Evolutionary conservation across 64 coral and sea anemone species (phyloP).

Genomic region (Trachythela sp.): DNA sequence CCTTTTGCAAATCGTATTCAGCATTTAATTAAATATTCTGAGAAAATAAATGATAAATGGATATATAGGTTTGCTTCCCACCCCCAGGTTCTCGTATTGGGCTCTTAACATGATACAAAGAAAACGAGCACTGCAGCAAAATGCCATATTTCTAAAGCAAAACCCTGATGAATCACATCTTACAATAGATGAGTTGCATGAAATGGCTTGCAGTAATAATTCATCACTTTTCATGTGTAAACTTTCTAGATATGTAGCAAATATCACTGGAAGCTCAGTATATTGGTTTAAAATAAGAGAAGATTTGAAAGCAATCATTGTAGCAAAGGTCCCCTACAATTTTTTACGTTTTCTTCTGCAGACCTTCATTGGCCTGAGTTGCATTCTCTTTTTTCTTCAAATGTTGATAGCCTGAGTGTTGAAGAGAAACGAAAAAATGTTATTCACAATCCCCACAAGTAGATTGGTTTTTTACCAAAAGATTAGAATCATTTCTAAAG

Average conservation of each 20-base stretch:
- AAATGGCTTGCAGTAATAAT: slow-evolving; percentile 11
- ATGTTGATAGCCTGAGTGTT: neutral
- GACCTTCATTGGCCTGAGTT: neutral
- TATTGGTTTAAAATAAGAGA: neutral
- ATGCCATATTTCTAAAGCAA: slow-evolving; percentile 3
- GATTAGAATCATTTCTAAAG: slow-evolving; percentile 12
- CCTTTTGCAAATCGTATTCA: neutral
- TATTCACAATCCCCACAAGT: neutral
- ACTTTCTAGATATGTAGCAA: neutral
- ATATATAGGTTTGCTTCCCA: neutral
- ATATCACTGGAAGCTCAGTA: neutral
- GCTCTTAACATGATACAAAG: neutral
- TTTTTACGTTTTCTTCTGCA: slow-evolving; percentile 11
- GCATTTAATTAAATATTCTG: slow-evolving; percentile 11
- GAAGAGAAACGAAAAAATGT: neutral
- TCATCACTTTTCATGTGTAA: slow-evolving; percentile 4
- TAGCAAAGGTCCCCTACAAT: neutral
- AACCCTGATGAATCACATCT: neutral
- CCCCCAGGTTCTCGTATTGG: neutral
- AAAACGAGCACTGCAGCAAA: neutral
- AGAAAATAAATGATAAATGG: too few species aligned
- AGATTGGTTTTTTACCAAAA: neutral
- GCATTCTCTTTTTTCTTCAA: too few species aligned
- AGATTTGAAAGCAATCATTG: neutral
- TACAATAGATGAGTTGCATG: slow-evolving; percentile 7